phyloP scores from a whole-genome alignment of 2,888 invertebrate genomes.

The Campopleginae sp. region DNA sequence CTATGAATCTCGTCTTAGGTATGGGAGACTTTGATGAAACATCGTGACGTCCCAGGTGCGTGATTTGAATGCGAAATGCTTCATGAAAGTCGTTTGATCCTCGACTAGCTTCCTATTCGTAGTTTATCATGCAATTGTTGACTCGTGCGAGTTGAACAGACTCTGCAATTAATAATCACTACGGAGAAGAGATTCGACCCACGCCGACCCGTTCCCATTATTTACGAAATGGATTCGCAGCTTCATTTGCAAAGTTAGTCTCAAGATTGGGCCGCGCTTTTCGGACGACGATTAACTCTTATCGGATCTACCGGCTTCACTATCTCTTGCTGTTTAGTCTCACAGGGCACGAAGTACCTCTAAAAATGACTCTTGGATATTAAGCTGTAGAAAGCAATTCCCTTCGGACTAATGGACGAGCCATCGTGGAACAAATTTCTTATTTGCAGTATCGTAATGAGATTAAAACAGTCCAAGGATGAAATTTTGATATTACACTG shows the following conservation, averaged over 20 bases:
- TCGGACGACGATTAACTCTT: slow-evolving; percentile 30
- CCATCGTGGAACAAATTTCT: not conserved
- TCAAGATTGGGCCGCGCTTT: not conserved
- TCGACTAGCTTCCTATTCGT: not conserved
- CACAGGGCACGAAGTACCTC: not conserved
- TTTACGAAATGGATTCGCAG: not conserved
- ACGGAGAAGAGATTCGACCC: not conserved
- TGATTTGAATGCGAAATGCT: not conserved
- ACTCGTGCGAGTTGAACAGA: not conserved
- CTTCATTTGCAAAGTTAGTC: slow-evolving; percentile 27
- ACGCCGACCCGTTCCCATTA: not conserved
- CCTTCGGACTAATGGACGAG: not conserved
- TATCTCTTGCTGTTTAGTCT: slow-evolving; percentile 1
- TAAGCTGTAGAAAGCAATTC: not conserved
- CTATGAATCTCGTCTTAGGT: not conserved
- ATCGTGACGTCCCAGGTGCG: not conserved
- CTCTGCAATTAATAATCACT: slow-evolving; percentile 5
- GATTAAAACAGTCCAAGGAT: not conserved
- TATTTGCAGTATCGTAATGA: too few species aligned
- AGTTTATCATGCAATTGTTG: not conserved
- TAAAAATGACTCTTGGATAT: not conserved
- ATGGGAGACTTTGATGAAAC: not conserved
- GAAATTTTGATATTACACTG: not conserved
- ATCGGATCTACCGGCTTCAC: slow-evolving; percentile 12
- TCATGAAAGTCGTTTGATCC: slow-evolving; percentile 28